phyloP scores from a whole-genome alignment of 2,113 vertebrate genomes.

The Microtus oregoni region DNA sequence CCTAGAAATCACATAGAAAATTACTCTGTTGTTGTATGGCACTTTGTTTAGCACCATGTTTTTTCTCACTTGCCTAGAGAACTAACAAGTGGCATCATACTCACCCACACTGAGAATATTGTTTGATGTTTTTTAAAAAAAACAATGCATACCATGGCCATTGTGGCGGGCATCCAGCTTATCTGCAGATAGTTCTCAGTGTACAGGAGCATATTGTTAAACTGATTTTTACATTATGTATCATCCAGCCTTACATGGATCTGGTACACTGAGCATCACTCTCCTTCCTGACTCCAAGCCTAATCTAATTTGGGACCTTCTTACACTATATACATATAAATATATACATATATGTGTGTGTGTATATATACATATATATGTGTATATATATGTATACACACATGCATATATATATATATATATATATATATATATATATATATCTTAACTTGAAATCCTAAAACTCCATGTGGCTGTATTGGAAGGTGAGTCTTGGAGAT shows the following conservation, averaged over 20 bases:
- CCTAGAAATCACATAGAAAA: not conserved
- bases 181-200: not conserved
- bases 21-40: not conserved
- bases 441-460: not conserved
- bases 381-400: no score
- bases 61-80: not conserved
- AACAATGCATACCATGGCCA: not conserved
- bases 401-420: no score
- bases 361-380: no score
- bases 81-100: not conserved
- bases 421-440: no score
- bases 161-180: not conserved
- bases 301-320: not conserved
- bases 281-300: not conserved
- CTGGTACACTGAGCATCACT: not conserved
- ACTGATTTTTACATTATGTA: not conserved
- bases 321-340: not conserved
- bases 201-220: not conserved
- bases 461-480: not conserved
- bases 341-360: no score
- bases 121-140: not conserved
- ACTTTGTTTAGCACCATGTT: no score
- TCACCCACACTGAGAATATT: not conserved
- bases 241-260: not conserved
- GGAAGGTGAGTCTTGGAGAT: not conserved